A percentile compares a stretch with the other conserved stretches of the same genome.
These are phyloP conservation scores for Desoria tigrina DNA, from an alignment of 2,888 invertebrate genomes.

Conservation along the genomic window DNA sequence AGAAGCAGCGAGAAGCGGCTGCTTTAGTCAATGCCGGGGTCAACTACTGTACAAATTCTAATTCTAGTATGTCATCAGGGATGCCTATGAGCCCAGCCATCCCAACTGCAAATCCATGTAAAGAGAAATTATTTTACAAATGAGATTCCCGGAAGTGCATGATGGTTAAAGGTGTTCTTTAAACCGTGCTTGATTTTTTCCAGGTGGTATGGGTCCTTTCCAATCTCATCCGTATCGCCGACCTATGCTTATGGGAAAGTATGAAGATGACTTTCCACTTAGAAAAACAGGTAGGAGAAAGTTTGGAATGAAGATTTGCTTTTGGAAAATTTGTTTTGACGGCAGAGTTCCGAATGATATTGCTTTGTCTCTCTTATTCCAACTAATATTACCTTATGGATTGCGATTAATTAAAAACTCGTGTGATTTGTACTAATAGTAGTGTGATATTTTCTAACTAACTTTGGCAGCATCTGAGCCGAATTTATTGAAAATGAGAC, in stretches of 20 bases:
- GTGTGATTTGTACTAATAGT: constrained; percentile 5
- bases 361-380: too few relatives aligned
- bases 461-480: constrained; percentile 83
- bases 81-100: constrained; percentile 31
- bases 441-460: constrained; percentile 12
- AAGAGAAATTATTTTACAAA: not conserved
- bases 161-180: not conserved
- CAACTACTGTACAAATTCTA: constrained; percentile 24
- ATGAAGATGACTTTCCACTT: constrained; percentile 83
- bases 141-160: too few relatives aligned
- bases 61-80: constrained; percentile 20
- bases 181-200: not conserved
- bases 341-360: not conserved
- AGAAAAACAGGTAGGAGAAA: constrained; percentile 81
- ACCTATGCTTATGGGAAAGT: constrained; percentile 59
- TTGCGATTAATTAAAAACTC: not conserved
- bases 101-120: constrained; percentile 11
- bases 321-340: not conserved
- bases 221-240: constrained; percentile 59
- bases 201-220: constrained; percentile 54
- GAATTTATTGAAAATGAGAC: constrained; percentile 88
- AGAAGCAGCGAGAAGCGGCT: constrained; percentile 72
- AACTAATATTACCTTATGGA: not conserved
- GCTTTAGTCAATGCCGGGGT: constrained; percentile 58
- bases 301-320: not conserved